Base-by-base conservation (phyloP, 2,797 vertebrate species). In the Notamacropus eugenii region DNA sequence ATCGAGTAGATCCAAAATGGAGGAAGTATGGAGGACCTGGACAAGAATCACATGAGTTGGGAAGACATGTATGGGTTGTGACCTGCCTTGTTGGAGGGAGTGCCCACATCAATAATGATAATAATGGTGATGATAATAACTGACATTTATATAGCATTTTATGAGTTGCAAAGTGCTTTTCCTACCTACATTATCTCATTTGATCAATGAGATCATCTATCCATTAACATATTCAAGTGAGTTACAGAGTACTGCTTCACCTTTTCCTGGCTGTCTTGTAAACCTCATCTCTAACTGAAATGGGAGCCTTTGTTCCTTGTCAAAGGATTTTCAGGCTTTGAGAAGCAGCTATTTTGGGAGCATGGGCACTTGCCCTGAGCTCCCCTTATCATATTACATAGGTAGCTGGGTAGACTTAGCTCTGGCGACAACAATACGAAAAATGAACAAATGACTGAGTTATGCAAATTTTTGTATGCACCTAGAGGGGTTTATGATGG, bases 101-200 rank as follows among this genome's bases (percentile, higher is more conserved):
- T 87, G 74, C 74, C 74, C 40, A 50, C 74, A 50, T 87, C 74
- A 27, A 50, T 87, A 87, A 87, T 46, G 40, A 40, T 74, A 50
- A 28, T 87, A 87, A 87, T 87, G 40, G 74, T 50, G 74, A 28
- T 87, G 74, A 87, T 46, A 16, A 46, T 3, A 40, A 55, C 55
- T 93, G 57, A 62, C 91, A 57, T 91, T 90, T 93, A 54, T 55
- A 50, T n/a, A 19, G 16, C 27, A 6, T 14, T 92, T 59, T 57
- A 87, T 55, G 91, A n/a, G 46, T 95, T 93, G 90, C 11, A 74
- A 34, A 90, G 34, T 93, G 50, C 90, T 6, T 92, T 94, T 46
- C 50, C n/a, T 82, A 3, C 56, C 55, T 54, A 9, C 19, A 52
- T 96, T 94, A 97, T 95, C 55, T 94, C 54, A 93, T 90, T 92